Base-by-base conservation (phyloP, 1,140 invertebrate genomes). In the Helicoverpa armigera region DNA sequence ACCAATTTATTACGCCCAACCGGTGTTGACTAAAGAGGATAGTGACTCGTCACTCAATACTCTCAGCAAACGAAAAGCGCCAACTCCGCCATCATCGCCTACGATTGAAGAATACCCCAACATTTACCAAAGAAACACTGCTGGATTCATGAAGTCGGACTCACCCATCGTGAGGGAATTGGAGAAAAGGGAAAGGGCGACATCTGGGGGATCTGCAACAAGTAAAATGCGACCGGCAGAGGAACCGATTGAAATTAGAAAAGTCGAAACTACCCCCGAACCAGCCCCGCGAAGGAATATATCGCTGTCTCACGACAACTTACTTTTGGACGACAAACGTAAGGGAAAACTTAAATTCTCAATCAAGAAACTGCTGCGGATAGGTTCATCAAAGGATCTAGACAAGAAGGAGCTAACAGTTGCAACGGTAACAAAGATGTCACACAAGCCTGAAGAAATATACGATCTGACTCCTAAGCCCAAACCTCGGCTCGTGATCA, bases 331-430 rank as follows among this genome's bases (percentile, higher is more conserved):
- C 31, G 96, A 97, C 78, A 96, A 97, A 92, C 96, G 96, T 67
- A 97, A 97, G 95, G 97, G 97, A 13, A 96, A 97, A 85, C 91
- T 96, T 1, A 96, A 97, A 81, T 98, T 98, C 86, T 98, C 97
- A 0, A 95, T 98, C n/a, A 97, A 98, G 86, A 98, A 98, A 86
- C 96, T 98, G 53, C 90, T 98, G 9, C 95, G 98, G 58, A 97
- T 98, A 93, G 97, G 97, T 3, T 96, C 96, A 2, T 96, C 96
- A 35, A 97, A 97, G 86, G 96, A 97, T 67, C 94, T 96, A 61
- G 95, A 96, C 79, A 95, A 96, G 85, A 95, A 95, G 65, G 95
- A 95, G 78, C 61, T 95, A 11, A 94, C 89, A 79, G 86, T 95
- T 2, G 85, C 94, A 7, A 85, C 91, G 7, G 83, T 94, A 3